Evolutionary conservation across 2,797 vertebrate species (phyloP).

Genomic region (Antrozous pallidus): DNA sequence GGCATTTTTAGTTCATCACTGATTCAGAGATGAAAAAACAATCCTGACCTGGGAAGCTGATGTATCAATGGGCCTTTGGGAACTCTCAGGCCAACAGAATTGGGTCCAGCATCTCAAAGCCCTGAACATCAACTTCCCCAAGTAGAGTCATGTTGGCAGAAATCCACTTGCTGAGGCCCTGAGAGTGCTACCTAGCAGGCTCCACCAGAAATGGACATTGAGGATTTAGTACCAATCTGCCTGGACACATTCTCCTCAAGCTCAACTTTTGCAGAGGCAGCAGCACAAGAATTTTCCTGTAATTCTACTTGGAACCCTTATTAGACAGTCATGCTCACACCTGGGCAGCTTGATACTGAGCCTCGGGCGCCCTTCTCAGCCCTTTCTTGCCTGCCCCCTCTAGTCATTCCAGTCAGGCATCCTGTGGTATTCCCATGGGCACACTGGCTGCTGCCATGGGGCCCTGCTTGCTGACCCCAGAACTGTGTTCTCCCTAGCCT

Average conservation of each 20-base stretch:
- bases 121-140: background rate
- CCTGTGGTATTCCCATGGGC: background rate
- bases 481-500: background rate
- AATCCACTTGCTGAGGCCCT: background rate
- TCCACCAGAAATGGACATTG: background rate
- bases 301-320: background rate
- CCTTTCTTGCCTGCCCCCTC: background rate
- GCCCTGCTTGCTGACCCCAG: background rate
- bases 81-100: background rate
- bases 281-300: background rate
- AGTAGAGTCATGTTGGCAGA: background rate
- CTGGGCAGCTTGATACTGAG: fast-evolving
- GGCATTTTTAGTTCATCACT: background rate
- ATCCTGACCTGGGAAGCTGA: background rate
- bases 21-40: background rate
- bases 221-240: background rate
- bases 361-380: background rate
- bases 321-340: background rate
- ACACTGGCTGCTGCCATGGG: background rate
- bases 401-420: background rate
- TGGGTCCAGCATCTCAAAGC: background rate
- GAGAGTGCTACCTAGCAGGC: background rate
- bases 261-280: background rate
- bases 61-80: background rate
- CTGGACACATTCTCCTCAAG: background rate